Evolutionary conservation across 2,113 vertebrate genomes (phyloP).

Genomic region (Benitochromis conjunctus): DNA sequence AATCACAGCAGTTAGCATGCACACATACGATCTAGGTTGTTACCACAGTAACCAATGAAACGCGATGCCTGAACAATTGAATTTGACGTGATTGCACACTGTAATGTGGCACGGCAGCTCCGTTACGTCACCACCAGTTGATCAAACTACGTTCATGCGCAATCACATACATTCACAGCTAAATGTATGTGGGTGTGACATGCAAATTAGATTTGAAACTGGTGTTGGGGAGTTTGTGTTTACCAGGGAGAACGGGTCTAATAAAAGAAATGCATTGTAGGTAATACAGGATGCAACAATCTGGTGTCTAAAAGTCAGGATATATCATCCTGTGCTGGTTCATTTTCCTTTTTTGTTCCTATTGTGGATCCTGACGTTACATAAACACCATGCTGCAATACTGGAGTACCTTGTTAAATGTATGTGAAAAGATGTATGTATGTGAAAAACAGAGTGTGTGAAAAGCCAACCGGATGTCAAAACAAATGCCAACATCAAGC

Average conservation of each 20-base stretch:
- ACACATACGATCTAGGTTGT: constrained; percentile 26
- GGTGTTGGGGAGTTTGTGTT: background rate
- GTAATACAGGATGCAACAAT: background rate
- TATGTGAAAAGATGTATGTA: background rate
- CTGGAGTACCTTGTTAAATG: background rate
- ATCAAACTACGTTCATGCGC: background rate
- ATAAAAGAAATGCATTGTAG: background rate
- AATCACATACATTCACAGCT: background rate
- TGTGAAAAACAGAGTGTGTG: background rate
- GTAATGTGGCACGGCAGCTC: background rate
- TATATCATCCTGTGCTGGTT: background rate
- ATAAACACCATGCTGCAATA: background rate
- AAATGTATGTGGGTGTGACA: background rate
- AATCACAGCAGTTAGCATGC: background rate
- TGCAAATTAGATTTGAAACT: background rate
- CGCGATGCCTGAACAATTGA: background rate
- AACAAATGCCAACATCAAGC: background rate
- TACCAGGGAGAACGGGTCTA: background rate
- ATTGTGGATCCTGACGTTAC: background rate
- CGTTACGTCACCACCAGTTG: background rate
- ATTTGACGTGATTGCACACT: background rate
- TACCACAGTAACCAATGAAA: constrained; percentile 29
- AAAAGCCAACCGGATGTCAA: background rate
- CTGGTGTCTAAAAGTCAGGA: background rate
- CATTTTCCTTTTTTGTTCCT: background rate